Evolutionary conservation across 2,888 invertebrate species (phyloP).

Genomic region (Pheosia tremula): DNA sequence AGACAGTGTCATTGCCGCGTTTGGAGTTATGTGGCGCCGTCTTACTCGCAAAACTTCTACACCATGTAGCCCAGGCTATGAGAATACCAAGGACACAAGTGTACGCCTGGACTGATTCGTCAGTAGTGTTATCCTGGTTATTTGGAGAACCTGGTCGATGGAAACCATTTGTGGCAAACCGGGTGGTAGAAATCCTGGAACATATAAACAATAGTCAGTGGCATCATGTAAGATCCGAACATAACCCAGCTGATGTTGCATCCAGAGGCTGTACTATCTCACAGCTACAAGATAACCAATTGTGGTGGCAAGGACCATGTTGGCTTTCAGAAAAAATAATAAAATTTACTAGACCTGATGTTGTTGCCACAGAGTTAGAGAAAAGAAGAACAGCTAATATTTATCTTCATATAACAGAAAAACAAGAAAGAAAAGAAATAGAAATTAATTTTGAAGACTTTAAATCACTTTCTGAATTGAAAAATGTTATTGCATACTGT

Average conservation of each 20-base stretch:
- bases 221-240: conserved; percentile 24
- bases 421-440: conserved; percentile 1
- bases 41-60: conserved; percentile 5
- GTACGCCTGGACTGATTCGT: conserved; percentile 1
- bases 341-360: conserved; percentile 11
- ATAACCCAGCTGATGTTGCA: conserved; percentile 35
- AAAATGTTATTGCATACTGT: conserved; percentile 18
- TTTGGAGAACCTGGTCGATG: conserved; percentile 15
- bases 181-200: conserved; percentile 27
- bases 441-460: conserved; percentile 16
- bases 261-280: conserved; percentile 21
- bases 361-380: conserved; percentile 19
- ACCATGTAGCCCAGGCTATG: conserved; percentile 5
- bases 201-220: conserved; percentile 17
- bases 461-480: conserved; percentile 14
- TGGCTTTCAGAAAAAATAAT: conserved; percentile 26
- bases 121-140: conserved; percentile 2
- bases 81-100: neutral
- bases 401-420: conserved; percentile 5
- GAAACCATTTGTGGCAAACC: conserved; percentile 32
- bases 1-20: neutral
- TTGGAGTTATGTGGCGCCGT: conserved; percentile 9
- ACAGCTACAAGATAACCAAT: conserved; percentile 15
- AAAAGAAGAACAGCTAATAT: conserved; percentile 13
- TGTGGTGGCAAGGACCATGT: conserved; percentile 30